These are phyloP conservation scores for Okamejei kenojei DNA, from an alignment of 2,797 vertebrate genomes.

Conservation along the genomic window DNA sequence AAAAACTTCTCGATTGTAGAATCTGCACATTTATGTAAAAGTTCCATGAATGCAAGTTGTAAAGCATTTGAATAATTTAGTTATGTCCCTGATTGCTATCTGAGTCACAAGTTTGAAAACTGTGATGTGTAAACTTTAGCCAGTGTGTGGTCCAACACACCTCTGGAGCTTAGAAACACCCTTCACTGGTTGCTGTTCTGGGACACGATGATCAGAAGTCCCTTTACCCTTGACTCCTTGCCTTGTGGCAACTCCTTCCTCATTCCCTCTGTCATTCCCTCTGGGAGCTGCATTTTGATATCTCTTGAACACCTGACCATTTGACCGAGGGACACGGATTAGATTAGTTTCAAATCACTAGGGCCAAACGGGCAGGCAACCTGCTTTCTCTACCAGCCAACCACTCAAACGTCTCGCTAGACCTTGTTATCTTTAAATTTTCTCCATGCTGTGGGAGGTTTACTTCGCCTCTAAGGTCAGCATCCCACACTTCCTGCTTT, in stretches of 20 bases:
- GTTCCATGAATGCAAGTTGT: background rate
- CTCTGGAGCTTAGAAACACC: background rate
- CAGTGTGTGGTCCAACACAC: background rate
- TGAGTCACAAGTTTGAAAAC: background rate
- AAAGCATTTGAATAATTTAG: background rate
- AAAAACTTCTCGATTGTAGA: background rate
- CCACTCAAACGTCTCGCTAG: background rate
- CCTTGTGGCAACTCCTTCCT: background rate
- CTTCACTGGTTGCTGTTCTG: background rate
- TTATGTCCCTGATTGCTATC: background rate
- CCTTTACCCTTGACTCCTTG: background rate
- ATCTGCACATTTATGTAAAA: background rate
- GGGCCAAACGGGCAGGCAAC: background rate
- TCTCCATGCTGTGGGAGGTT: background rate
- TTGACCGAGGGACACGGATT: background rate
- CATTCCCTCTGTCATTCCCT: background rate
- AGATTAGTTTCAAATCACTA: background rate
- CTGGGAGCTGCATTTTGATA: background rate
- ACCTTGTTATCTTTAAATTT: background rate
- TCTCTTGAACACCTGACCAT: background rate
- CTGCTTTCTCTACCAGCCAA: background rate
- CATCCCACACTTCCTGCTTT: constrained; percentile 36
- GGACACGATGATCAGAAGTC: background rate
- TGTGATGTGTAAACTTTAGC: background rate
- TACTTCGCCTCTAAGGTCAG: constrained; percentile 25